Evolutionary conservation across 23 tunicate genomes (phyloP).

Genomic region (Trididemnum nubilum): DNA sequence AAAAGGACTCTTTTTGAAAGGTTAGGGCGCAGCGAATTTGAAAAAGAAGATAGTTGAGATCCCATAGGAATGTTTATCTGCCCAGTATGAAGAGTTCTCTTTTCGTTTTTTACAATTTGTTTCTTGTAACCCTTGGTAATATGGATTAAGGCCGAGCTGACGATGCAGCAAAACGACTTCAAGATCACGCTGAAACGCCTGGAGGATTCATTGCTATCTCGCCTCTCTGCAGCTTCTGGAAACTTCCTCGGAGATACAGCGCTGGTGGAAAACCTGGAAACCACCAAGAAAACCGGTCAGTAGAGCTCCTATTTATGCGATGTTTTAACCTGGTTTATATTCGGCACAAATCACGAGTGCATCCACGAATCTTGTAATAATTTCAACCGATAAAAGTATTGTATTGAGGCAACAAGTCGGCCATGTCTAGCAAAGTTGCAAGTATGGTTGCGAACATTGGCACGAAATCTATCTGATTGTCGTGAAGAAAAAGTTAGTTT

Average conservation of each 20-base stretch:
- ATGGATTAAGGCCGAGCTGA: slow-evolving; percentile 78
- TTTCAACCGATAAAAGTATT: background rate
- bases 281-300: slow-evolving; percentile 93
- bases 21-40: too few species aligned
- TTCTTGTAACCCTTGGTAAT: too few species aligned
- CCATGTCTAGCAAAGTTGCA: background rate
- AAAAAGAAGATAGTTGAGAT: too few species aligned
- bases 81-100: too few species aligned
- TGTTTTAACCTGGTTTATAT: too few species aligned
- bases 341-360: too few species aligned
- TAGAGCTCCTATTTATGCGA: background rate
- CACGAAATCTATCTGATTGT: too few species aligned
- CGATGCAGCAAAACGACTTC: slow-evolving; percentile 98
- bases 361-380: background rate
- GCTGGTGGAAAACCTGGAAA: slow-evolving; percentile 97
- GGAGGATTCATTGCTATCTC: slow-evolving; percentile 92
- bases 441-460: too few species aligned
- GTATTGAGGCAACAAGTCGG: background rate
- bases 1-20: too few species aligned
- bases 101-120: too few species aligned
- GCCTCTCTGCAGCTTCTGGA: slow-evolving; percentile 98
- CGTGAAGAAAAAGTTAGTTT: too few species aligned
- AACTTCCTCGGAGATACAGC: slow-evolving; percentile 99
- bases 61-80: too few species aligned
- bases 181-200: slow-evolving; percentile 94